A percentile compares a stretch with the other conserved stretches of the same genome.
Evolutionary conservation across 2,113 vertebrate species (phyloP).

Genomic region (Dasyurus viverrinus): DNA sequence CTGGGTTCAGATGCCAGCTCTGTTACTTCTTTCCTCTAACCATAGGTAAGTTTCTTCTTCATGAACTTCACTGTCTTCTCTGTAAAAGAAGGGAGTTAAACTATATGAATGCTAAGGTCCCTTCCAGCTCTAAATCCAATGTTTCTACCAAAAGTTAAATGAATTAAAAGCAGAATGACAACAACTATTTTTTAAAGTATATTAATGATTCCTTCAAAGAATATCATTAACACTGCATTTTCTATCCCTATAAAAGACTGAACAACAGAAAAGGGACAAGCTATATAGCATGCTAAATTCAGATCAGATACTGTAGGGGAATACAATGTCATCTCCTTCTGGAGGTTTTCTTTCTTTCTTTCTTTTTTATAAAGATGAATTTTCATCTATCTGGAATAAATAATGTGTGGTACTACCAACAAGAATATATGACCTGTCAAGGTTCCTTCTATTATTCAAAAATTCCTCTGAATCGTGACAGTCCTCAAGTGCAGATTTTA

Average conservation of each 20-base stretch:
- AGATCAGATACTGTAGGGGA: neutral
- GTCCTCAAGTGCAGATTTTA: constrained; percentile 37
- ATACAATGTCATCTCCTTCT: neutral
- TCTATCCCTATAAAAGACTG: neutral
- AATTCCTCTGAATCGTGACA: constrained; percentile 31
- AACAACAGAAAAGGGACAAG: neutral
- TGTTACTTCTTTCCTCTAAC: neutral
- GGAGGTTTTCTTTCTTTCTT: neutral
- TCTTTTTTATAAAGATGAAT: neutral
- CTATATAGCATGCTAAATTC: neutral
- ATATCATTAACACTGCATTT: neutral
- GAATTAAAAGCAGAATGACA: neutral
- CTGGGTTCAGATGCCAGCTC: neutral
- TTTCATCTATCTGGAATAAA: constrained; percentile 45
- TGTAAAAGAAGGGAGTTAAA: neutral
- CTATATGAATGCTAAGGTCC: neutral
- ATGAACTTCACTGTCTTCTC: neutral
- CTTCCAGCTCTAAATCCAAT: neutral
- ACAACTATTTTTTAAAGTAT: neutral
- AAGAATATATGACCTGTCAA: constrained; percentile 27
- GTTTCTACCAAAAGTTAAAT: neutral
- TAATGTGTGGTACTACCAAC: constrained; percentile 7
- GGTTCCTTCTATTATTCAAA: constrained; percentile 27
- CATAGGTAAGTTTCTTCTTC: neutral
- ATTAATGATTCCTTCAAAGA: neutral